These are phyloP conservation scores for Diphyllodes magnificus DNA, from an alignment of 2,113 vertebrate genomes.

Conservation along the genomic window DNA sequence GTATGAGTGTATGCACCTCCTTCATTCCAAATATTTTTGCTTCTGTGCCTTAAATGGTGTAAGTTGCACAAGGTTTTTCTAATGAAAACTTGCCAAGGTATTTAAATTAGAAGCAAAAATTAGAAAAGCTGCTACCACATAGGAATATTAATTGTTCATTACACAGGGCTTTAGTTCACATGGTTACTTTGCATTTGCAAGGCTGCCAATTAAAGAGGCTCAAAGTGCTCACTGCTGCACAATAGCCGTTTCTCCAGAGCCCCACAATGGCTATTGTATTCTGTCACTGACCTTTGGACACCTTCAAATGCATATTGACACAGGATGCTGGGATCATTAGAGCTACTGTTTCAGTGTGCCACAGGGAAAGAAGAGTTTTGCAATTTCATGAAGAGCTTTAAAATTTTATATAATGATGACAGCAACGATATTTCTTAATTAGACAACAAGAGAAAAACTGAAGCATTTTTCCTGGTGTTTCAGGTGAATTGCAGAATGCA, in stretches of 20 bases:
- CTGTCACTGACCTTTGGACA: conserved; percentile 27
- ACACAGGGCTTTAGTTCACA: conserved; percentile 8
- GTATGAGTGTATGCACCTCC: not conserved
- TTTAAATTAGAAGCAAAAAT: conserved; percentile 49
- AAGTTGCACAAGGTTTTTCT: not conserved
- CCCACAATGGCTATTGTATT: conserved; percentile 3
- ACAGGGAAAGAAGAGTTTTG: not conserved
- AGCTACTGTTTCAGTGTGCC: not conserved
- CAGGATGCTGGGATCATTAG: conserved; percentile 20
- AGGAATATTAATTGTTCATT: conserved; percentile 52
- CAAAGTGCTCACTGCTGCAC: conserved; percentile 23
- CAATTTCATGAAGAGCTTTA: not conserved
- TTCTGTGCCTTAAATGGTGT: not conserved
- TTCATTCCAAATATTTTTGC: not conserved
- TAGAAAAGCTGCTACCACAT: conserved; percentile 23
- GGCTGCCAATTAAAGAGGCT: conserved; percentile 44
- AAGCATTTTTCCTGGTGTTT: not conserved
- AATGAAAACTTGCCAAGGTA: conserved; percentile 13
- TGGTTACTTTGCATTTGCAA: conserved; percentile 44
- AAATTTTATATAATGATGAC: not conserved
- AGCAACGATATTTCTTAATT: not conserved
- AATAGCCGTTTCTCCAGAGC: not conserved
- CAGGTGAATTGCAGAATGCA: not conserved
- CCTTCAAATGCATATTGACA: conserved; percentile 51
- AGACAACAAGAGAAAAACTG: not conserved